phyloP scores from a whole-genome alignment of 2,888 invertebrate species.

The Aproaerema taeniolella region DNA sequence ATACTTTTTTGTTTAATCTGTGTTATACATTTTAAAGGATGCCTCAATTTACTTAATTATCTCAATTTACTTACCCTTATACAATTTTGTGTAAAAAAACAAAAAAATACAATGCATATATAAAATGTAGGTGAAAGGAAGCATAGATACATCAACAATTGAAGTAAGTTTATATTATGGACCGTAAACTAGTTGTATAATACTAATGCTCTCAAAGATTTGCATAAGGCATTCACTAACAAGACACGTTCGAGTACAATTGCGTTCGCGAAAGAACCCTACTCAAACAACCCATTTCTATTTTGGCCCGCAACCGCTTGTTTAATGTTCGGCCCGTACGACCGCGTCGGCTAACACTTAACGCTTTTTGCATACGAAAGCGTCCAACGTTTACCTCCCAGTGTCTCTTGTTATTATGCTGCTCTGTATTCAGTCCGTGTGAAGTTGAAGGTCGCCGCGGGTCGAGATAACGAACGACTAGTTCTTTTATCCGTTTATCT shows the following conservation, averaged over 20 bases:
- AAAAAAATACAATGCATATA: no score
- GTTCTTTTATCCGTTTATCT: slow-evolving; percentile 41
- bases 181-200: slow-evolving; percentile 14
- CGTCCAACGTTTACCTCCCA: slow-evolving; percentile 58
- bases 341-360: slow-evolving; percentile 73
- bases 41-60: no score
- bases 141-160: no score
- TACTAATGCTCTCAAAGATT: slow-evolving; percentile 29
- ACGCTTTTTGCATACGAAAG: slow-evolving; percentile 77
- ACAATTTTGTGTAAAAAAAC: no score
- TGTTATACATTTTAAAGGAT: no score
- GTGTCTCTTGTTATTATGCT: slow-evolving; percentile 65
- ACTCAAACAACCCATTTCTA: slow-evolving; percentile 76
- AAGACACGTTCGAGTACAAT: slow-evolving; percentile 74
- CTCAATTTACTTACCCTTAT: no score
- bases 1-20: no score
- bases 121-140: no score
- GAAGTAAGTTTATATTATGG: no score
- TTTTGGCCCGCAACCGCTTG: slow-evolving; percentile 71
- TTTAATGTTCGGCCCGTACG: slow-evolving; percentile 75
- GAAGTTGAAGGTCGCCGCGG: slow-evolving; percentile 66
- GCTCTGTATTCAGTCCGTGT: slow-evolving; percentile 63
- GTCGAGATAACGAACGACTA: slow-evolving; percentile 60
- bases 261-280: slow-evolving; percentile 76
- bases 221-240: slow-evolving; percentile 73